Conservation (phyloP, 2,888 invertebrate genomes). For the Drepanosiphum platanoidis region DNA sequence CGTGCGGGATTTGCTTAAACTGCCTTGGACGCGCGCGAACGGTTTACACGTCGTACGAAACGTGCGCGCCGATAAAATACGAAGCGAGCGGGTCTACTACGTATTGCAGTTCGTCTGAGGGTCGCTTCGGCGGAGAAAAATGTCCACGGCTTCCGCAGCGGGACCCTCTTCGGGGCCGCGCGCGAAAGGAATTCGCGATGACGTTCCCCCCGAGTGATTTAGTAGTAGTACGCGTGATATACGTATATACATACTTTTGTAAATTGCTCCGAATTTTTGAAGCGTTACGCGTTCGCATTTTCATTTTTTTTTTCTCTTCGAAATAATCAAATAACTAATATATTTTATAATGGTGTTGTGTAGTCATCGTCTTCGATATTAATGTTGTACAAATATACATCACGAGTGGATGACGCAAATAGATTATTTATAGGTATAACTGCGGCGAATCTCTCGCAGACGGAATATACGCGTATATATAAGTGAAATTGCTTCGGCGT, state of each 20-base stretch:
- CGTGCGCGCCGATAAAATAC: background rate
- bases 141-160: background rate
- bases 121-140: background rate
- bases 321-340: background rate
- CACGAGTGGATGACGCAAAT: no score
- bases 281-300: no score
- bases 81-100: background rate
- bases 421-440: no score
- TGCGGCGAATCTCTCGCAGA: no score
- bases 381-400: no score
- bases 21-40: no score
- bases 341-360: no score
- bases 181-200: background rate
- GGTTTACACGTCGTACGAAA: background rate
- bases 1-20: no score
- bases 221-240: background rate
- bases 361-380: no score
- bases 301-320: background rate
- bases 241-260: background rate
- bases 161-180: background rate
- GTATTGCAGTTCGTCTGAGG: background rate
- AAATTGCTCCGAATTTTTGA: background rate
- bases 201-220: background rate
- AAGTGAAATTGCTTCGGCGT: no score
- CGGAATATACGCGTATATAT: no score